Evolutionary conservation across 2,797 vertebrate species (phyloP).

Genomic region (Phylloscopus collybita): DNA sequence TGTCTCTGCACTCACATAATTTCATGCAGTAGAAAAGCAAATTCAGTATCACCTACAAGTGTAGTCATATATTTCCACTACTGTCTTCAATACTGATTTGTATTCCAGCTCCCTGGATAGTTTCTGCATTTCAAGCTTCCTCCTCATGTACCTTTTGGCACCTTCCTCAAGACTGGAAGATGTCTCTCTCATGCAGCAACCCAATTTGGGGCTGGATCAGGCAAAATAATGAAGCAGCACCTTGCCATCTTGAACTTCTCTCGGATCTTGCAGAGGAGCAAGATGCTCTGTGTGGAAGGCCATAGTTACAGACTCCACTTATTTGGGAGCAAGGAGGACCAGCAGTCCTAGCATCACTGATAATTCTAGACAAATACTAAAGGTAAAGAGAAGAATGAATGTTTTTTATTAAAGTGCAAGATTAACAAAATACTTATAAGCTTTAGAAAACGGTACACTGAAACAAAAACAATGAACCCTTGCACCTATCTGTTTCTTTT

Average conservation of each 20-base stretch:
- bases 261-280: accelerated
- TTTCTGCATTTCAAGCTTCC: neutral
- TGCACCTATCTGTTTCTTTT: neutral
- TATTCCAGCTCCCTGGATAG: neutral
- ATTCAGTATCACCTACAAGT: neutral
- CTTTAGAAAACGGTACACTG: neutral
- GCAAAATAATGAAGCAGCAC: neutral
- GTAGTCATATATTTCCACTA: neutral
- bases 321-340: neutral
- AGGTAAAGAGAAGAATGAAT: neutral
- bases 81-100: neutral
- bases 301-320: neutral
- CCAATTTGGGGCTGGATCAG: neutral
- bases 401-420: neutral
- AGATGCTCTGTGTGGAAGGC: neutral
- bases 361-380: neutral
- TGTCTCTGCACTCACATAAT: neutral
- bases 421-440: neutral
- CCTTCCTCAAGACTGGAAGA: neutral
- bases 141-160: neutral
- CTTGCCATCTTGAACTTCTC: neutral
- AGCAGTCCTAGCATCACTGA: neutral
- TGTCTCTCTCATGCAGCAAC: neutral
- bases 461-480: neutral
- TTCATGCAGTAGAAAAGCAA: neutral